Evolutionary conservation across 2,888 invertebrate species (phyloP).

Genomic region (Dorcus parallelipipedus): DNA sequence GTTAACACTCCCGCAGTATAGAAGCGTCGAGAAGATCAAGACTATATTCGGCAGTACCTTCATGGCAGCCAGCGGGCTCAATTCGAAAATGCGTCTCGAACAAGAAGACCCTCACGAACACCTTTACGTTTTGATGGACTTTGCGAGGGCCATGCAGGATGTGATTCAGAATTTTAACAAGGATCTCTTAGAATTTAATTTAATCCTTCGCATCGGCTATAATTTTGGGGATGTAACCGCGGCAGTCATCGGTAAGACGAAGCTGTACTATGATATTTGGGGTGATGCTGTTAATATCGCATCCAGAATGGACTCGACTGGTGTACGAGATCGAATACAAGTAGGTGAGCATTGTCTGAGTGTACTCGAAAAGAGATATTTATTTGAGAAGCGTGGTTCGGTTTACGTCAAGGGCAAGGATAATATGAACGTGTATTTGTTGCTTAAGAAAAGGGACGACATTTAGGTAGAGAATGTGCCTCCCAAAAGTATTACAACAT

Average conservation of each 20-base stretch:
- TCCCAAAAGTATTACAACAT: too few species aligned
- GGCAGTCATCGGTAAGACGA: constrained; percentile 93
- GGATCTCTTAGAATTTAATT: constrained; percentile 85
- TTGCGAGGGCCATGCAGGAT: constrained; percentile 86
- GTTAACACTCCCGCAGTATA: constrained; percentile 74
- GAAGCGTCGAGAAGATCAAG: constrained; percentile 94
- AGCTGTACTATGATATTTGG: constrained; percentile 97
- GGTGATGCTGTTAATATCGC: constrained; percentile 98
- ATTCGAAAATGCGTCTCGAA: constrained; percentile 70
- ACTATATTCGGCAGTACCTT: constrained; percentile 90
- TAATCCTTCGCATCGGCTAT: constrained; percentile 82
- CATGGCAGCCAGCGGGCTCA: constrained; percentile 96
- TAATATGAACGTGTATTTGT: constrained; percentile 86
- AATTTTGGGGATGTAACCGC: constrained; percentile 96
- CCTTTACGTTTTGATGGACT: constrained; percentile 86
- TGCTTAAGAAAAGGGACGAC: constrained; percentile 53
- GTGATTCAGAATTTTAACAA: constrained; percentile 85
- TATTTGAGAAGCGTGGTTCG: constrained; percentile 88
- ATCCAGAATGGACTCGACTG: constrained; percentile 95
- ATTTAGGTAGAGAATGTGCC: too few species aligned
- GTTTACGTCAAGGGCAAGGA: constrained; percentile 97
- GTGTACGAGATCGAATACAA: constrained; percentile 81
- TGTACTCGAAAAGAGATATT: constrained; percentile 69
- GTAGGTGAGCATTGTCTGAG: constrained; percentile 73
- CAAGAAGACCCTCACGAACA: constrained; percentile 72